Evolutionary conservation across 2,888 invertebrate genomes (phyloP), one percentile per base, ranked within the genome.

Genomic region (Apotomis betuletana): DNA sequence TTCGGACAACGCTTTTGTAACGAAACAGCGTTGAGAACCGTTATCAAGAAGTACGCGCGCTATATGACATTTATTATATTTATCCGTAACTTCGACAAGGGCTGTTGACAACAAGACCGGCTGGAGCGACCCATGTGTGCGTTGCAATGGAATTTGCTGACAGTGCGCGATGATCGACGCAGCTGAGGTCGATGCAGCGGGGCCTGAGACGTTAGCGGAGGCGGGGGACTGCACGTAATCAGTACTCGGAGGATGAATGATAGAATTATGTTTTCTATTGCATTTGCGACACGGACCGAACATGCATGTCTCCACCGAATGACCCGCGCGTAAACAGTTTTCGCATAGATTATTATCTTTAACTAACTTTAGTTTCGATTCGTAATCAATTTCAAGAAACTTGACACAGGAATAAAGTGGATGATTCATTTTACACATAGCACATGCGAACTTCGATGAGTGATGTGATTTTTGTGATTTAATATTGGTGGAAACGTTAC

Each of bases 1-100:
- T 41, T 78, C 62, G 64, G 74, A 75, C 67, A 79, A 70, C 27
- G 67, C 59, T 60, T 79, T 51, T 1, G 74, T 69, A 55, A 79
- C 76, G n/a, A 80, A 74, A 67, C 77, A 75, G 4, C 74, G 71
- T 46, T 78, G 73, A 71, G 77, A 78, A 8, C 80, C 78, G 46
- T 62, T 77, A 44, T 80, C 80, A 0, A 78, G 62, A 4, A 78
- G 59, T 4, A 74, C 75, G 6, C 75, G 74, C 3, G 54, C 74
- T 36, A 49, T 55, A 15, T 75, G 74, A 74, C 67, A 74, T 1
- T 67, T 70, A 61, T 74, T 62, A 49, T 38, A n/a, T n/a, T n/a
- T n/a, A n/a, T n/a, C n/a, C n/a, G n/a, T n/a, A n/a, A 77, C 49
- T 67, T 77, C 75, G 3, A 78, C 74, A 13, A 78, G 41, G 0